Evolutionary conservation across 2,113 vertebrate species (phyloP), one percentile per base, ranked within the genome.

Genomic region (Phalacrocorax brasilianus): DNA sequence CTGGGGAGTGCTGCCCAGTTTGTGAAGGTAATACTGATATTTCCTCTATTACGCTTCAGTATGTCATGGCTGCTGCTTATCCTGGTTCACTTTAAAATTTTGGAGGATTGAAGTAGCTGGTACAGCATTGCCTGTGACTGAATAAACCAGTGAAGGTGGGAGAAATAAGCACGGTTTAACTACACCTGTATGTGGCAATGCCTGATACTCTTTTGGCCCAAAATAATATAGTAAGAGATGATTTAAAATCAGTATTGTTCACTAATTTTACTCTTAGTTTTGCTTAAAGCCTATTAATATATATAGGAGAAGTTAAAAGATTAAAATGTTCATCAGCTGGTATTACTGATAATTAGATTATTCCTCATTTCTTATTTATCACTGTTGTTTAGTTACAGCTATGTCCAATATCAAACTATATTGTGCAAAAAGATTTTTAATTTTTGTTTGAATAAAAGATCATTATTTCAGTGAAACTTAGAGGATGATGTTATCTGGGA

Each of bases 1-100:
- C 99, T 0, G 99, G 99, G 24, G 99, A 99, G 91, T 99, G 99
- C 95, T 99, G 99, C 94, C 99, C 99, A 0, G 98, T 99, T 26
- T 99, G 99, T 10, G 98, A 99, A 98, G 99, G 99, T 99, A 95
- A 96, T 80, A 35, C 22, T 9, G 17, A 2, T 4, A 6, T 68
- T 38, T 85, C 38, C 9, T 65, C 7, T 67, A 0, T 5, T 27
- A 13, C 5, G 3, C 26, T 90, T 84, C 2, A 0, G 8, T 38
- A n/a, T 78, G 9, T 19, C n/a, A 0, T 14, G 32, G 14, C 35
- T 63, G 7, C 65, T 91, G 40, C 47, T 91, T 32, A 11, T 67
- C 15, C 15, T 27, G 0, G 30, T 49, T 75, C 52, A 12, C 18
- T 59, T 71, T 2, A 55, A 38, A 58, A 26, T n/a, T 72, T 21